A percentile compares a stretch with the other conserved stretches of the same genome.
These are phyloP conservation scores for Hipposideros armiger DNA, from an alignment of 2,113 vertebrate species.

Conservation along the genomic window DNA sequence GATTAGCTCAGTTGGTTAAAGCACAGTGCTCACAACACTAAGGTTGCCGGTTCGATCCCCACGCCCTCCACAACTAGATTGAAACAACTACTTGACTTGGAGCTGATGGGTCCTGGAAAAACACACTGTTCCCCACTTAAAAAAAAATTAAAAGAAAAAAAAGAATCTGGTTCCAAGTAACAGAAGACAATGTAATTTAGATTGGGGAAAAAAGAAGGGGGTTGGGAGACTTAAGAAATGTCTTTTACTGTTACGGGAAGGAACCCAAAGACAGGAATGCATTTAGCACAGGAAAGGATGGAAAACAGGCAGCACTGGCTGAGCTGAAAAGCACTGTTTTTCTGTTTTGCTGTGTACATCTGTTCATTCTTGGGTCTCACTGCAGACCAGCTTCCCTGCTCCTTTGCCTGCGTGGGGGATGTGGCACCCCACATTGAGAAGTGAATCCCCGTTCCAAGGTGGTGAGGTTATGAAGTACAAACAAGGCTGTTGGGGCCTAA, in stretches of 20 bases:
- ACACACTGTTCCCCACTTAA: too few relatives aligned
- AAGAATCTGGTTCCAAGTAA: constrained; percentile 28
- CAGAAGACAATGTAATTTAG: neutral
- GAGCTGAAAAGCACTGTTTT: neutral
- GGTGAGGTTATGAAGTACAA: neutral
- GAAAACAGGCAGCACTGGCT: neutral
- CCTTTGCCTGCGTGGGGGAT: neutral
- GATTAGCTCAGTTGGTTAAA: too few relatives aligned
- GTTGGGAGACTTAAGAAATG: neutral
- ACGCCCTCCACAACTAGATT: too few relatives aligned
- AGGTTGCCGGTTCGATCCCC: too few relatives aligned
- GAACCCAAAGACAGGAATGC: neutral
- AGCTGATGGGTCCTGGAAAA: too few relatives aligned
- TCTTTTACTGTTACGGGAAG: neutral
- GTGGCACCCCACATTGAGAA: neutral
- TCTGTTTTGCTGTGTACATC: neutral
- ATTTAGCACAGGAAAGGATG: neutral
- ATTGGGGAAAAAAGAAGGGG: neutral
- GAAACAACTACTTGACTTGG: too few relatives aligned
- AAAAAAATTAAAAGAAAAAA: too few relatives aligned
- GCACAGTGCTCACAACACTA: too few relatives aligned
- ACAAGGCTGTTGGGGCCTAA: neutral
- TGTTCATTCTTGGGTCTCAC: neutral
- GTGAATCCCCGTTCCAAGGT: neutral
- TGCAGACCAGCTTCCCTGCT: neutral